Base-by-base conservation (phyloP, 2,113 vertebrate genomes). In the Gobiocypris rarus region DNA sequence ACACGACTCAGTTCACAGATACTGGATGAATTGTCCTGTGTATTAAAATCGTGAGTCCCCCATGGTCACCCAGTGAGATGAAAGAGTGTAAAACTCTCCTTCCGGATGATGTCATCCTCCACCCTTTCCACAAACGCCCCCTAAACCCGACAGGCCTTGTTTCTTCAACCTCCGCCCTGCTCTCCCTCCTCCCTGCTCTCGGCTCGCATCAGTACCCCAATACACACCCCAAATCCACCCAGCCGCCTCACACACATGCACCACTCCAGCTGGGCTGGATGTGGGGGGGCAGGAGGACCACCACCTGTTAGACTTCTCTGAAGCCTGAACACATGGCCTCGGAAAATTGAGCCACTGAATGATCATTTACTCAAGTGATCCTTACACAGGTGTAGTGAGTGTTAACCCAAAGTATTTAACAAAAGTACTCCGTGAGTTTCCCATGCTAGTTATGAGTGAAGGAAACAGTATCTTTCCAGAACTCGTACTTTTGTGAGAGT, bases 1-100 rank as follows among this genome's bases (percentile, higher is more conserved):
- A 22, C 48, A 81, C 65, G 2, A 88, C 91, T 87, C 31, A 78
- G 83, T 92, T 91, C 91, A 92, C 89, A 91, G 89, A 91, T 93
- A 92, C 28, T 28, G 31, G 65, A 81, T 56, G 65, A 81, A 81
- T 81, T 81, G 79, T 70, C 26, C 45, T 81, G 63, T 70, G 48
- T 56, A 81, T 81, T 81, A 81, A 69, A 81, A 56, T 56, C 4
- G 63, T 52, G 65, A 81, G 79, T 56, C 63, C 79, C 15, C 54
- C 9, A 17, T n/a, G 54, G 76, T 81, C 84, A 41, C 84, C 84
- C 84, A 63, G 67, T 61, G 77, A 85, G 84, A 80, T 85, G 77
- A 84, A 80, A 84, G 83, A 17, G 65, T 11, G 15, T 58, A 52
- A 84, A 41, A 45, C 28, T 80, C 54, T 74, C 67, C 84, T 63